Conservation (phyloP, 2,888 invertebrate species). For the Heliconius aoede region DNA sequence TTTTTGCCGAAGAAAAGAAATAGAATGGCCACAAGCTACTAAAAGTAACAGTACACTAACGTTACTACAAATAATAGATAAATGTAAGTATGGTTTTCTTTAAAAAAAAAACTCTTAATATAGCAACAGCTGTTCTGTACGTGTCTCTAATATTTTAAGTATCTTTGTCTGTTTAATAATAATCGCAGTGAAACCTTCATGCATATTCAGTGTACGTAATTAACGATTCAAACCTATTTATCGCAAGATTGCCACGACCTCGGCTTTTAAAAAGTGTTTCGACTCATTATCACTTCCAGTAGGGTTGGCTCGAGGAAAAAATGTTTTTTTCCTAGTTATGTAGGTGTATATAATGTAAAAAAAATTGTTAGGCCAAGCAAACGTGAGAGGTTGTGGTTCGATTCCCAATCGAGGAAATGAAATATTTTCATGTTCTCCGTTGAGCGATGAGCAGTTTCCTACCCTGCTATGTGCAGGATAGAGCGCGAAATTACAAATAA, state of each 20-base stretch:
- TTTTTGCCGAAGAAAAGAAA: background rate
- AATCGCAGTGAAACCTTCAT: constrained; percentile 46
- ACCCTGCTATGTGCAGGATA: too few relatives aligned
- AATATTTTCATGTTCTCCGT: too few relatives aligned
- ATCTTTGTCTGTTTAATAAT: constrained; percentile 41
- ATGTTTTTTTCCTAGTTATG: background rate
- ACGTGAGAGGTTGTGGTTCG: too few relatives aligned
- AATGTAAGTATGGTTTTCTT: background rate
- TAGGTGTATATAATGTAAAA: too few relatives aligned
- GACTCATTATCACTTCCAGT: constrained; percentile 44
- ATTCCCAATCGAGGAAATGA: too few relatives aligned
- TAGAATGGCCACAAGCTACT: background rate
- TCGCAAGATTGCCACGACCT: constrained; percentile 43
- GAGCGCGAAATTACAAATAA: too few relatives aligned
- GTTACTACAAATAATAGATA: background rate
- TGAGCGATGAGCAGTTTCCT: too few relatives aligned
- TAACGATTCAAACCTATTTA: constrained; percentile 46
- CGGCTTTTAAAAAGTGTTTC: constrained; percentile 45
- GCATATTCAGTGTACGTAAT: constrained; percentile 46
- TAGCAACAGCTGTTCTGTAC: constrained; percentile 11
- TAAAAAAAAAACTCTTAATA: background rate
- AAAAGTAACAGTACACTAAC: background rate
- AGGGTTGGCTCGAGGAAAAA: constrained; percentile 8
- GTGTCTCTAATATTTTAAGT: constrained; percentile 41
- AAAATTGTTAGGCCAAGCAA: too few relatives aligned